phyloP scores from a whole-genome alignment of 2,888 invertebrate species.

The Bellardia bayeri region DNA sequence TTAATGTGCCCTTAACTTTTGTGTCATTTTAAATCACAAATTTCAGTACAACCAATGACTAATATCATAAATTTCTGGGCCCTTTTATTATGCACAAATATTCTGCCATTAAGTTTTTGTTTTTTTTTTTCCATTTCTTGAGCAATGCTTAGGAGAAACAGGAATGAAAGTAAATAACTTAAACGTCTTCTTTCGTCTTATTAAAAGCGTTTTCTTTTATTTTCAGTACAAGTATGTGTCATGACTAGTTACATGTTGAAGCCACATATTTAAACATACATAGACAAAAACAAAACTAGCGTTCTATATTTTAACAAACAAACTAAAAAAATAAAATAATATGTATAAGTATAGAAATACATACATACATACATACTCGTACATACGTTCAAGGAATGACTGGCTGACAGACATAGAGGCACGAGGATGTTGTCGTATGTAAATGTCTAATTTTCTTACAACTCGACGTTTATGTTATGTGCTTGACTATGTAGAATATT shows the following conservation, averaged over 20 bases:
- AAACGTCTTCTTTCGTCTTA: slow-evolving; percentile 59
- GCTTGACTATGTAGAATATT: slow-evolving; percentile 63
- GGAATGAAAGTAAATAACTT: slow-evolving; percentile 65
- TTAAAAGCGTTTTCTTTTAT: slow-evolving; percentile 56
- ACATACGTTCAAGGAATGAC: slow-evolving; percentile 28
- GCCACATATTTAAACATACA: not conserved
- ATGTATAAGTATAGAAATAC: slow-evolving; percentile 2
- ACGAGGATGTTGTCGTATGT: slow-evolving; percentile 69
- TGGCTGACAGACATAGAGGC: slow-evolving; percentile 38
- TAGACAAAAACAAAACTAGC: slow-evolving; percentile 6
- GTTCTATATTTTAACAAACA: not conserved
- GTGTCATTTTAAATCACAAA: slow-evolving; percentile 45
- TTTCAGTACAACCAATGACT: slow-evolving; percentile 11
- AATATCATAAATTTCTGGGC: slow-evolving; percentile 57
- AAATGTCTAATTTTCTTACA: slow-evolving; percentile 71
- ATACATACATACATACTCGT: slow-evolving; percentile 21
- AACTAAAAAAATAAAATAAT: not conserved
- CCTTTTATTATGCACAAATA: slow-evolving; percentile 22
- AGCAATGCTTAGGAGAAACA: slow-evolving; percentile 26
- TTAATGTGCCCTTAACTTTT: slow-evolving; percentile 24
- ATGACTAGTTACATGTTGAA: slow-evolving; percentile 52
- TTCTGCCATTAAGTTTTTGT: slow-evolving; percentile 21
- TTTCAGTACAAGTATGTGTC: slow-evolving; percentile 63
- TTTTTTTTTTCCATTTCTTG: not conserved
- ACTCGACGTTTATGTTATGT: slow-evolving; percentile 63